Conservation (phyloP, 2,797 vertebrate genomes). For the Pteropus rufus region DNA sequence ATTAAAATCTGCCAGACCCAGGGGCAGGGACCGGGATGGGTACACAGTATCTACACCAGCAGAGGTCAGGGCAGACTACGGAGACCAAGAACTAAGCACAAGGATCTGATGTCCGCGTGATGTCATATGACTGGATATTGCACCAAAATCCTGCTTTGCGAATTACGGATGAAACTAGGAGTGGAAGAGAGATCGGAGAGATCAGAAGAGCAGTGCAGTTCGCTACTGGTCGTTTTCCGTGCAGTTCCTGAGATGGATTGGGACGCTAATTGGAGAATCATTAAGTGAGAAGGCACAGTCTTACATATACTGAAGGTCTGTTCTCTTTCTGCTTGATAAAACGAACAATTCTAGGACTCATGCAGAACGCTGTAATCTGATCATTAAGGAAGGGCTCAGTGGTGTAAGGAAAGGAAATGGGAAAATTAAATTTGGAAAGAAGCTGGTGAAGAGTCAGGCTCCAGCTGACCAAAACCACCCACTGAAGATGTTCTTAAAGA, state of each 20-base stretch:
- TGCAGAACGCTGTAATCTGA: slow-evolving; percentile 55
- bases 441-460: background rate
- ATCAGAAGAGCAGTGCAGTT: background rate
- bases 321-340: slow-evolving; percentile 62
- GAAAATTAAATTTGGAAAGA: slow-evolving; percentile 64
- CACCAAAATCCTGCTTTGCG: background rate
- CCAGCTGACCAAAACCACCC: background rate
- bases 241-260: slow-evolving; percentile 47
- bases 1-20: background rate
- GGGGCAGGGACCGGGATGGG: background rate
- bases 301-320: slow-evolving; percentile 54
- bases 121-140: background rate
- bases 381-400: slow-evolving; percentile 67
- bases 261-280: slow-evolving; percentile 69
- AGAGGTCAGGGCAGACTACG: background rate
- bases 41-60: background rate
- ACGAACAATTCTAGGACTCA: slow-evolving; percentile 58
- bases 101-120: background rate
- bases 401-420: slow-evolving; percentile 41
- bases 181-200: background rate
- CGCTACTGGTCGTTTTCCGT: slow-evolving; percentile 2
- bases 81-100: background rate
- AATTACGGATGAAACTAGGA: background rate
- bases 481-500: slow-evolving; percentile 45
- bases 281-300: slow-evolving; percentile 48